Base-by-base conservation (phyloP, 2,888 invertebrate species). In the Hydraecia micacea region DNA sequence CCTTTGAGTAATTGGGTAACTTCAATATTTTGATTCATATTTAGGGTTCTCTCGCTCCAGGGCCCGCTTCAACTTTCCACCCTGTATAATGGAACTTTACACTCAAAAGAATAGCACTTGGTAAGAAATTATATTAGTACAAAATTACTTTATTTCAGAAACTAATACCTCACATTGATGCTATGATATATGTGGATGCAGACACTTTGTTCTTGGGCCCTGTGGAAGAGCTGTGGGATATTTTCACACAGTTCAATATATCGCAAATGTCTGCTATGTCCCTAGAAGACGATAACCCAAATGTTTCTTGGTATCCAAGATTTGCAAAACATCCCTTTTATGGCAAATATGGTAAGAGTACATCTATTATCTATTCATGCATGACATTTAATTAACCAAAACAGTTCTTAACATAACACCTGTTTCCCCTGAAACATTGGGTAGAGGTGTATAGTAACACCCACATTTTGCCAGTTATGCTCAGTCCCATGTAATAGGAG, bases 291-390 rank as follows among this genome's bases (percentile, higher is more conserved):
- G 99, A 99, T 93, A 99, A 99, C 93, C 98, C 98, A n/a, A 98
- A 98, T 92, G 98, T 98, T 68, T 99, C 99, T 21, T 99, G 99
- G 99, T 99, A 99, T 94, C 99, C 99, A 91, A 97, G 99, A 87
- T 99, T 99, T 97, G 99, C 99, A 0, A 98, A 98, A 86, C 99
- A 99, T 97, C 99, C 99, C 0, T 99, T 98, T 93, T 99, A 99
- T 97, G 99, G 99, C 80, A 97, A 98, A 93, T 96, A 98, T 93
- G 98, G 98, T 98, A 95, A 91, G 90, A 28, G 7, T 18, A 55
- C 2, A 32, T 32, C 18, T 25, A 39, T n/a, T n/a, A 65, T 6
- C 18, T 39, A 46, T 36, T 36, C 15, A 39, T 28, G 18, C 6
- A 36, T n/a, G 7, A 52, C 7, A 32, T 66, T 28, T 28, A 21